Evolutionary conservation across 2,888 invertebrate genomes (phyloP), one percentile per base, ranked within the genome.

Genomic region (Drosophila anomelani): DNA sequence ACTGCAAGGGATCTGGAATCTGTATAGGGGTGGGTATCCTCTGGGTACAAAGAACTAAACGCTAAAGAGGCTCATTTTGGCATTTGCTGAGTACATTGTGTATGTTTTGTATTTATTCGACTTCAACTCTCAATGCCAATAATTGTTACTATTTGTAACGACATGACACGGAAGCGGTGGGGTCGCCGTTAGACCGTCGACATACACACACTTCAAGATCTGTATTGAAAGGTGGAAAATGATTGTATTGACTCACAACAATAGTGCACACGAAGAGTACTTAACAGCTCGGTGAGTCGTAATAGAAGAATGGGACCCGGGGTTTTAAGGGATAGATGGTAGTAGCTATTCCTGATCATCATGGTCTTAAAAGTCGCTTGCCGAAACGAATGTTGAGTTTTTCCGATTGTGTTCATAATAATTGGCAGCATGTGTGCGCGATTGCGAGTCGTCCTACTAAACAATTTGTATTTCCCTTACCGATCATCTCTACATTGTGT

Each of bases 111-210:
- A 20, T 71, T 72, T 57, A 68, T 70, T 86, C 80, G 71, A 84
- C 80, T 81, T 81, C 63, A 73, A 73, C 78, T 86, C 84, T 77
- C 81, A 86, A 59, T 76, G 55, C 73, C 69, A 60, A 75, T 86
- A 85, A 87, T 88, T 86, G 85, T 86, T 86, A 80, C 75, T 74
- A 80, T 84, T 88, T 88, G 85, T 84, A 85, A 69, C 78, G 66
- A 81, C 79, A 80, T 78, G 77, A 77, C 85, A 79, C 62, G 72
- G 72, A 71, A 80, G 66, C 75, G 68, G 59, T 76, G 51, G 58
- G 51, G 51, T 51, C 51, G 34, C 15, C 20, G 51, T 15, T 34
- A 23, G 20, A 8, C 26, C 68, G 38, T 70, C 53, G 46, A 51
- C 47, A 64, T 61, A 70, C 51, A 66, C 66, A 71, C 76, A 77